phyloP scores from a whole-genome alignment of 2,113 vertebrate species.

The Nothoprocta pentlandii region DNA sequence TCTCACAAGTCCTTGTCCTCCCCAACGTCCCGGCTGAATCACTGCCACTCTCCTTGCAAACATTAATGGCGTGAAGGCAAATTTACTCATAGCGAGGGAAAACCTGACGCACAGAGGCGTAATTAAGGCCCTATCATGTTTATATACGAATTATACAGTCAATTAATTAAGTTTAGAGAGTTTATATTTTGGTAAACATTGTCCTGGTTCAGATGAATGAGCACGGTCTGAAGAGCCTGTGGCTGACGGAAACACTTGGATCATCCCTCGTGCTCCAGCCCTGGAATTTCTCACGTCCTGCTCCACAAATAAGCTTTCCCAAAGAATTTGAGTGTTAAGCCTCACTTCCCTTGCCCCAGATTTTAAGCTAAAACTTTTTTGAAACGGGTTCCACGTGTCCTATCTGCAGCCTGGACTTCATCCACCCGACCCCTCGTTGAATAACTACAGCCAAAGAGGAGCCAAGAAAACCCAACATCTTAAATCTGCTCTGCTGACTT shows the following conservation, averaged over 20 bases:
- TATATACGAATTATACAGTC: background rate
- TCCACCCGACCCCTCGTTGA: background rate
- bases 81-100: background rate
- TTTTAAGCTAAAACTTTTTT: background rate
- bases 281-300: background rate
- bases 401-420: background rate
- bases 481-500: background rate
- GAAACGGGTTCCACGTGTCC: background rate
- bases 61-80: background rate
- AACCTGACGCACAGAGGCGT: background rate
- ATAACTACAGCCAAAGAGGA: background rate
- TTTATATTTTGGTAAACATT: background rate
- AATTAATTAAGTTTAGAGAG: constrained; percentile 17
- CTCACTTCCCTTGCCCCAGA: background rate
- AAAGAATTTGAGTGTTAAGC: background rate
- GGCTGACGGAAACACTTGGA: background rate
- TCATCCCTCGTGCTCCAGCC: background rate
- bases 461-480: background rate
- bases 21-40: background rate
- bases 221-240: background rate
- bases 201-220: background rate
- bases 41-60: background rate
- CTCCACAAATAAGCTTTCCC: background rate
- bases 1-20: background rate
- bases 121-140: background rate